Percentiles rank a stretch among this genome's conserved stretches.
Evolutionary conservation across 1,140 invertebrate genomes (phyloP).

Genomic region (Drosophila obscura): DNA sequence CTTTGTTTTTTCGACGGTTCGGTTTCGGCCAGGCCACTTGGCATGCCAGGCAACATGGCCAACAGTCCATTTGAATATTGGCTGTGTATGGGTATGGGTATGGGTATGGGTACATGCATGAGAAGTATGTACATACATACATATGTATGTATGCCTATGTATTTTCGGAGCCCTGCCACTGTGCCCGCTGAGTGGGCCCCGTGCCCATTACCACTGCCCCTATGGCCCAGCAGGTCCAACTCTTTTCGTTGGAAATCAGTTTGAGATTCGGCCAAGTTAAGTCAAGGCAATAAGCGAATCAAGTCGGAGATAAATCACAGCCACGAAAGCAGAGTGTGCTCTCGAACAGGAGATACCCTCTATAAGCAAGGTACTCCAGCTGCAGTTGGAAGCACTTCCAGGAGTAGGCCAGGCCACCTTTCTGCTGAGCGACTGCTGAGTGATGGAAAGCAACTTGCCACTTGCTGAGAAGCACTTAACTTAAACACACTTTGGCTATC

Average conservation of each 20-base stretch:
- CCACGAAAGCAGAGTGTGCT: slow-evolving; percentile 24
- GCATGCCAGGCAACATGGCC: slow-evolving; percentile 56
- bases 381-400: too few relatives aligned
- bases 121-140: not conserved
- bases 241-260: slow-evolving; percentile 13
- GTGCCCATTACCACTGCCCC: slow-evolving; percentile 1
- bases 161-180: not conserved
- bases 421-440: too few relatives aligned
- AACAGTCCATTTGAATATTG: slow-evolving; percentile 71
- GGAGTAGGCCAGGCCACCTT: too few relatives aligned
- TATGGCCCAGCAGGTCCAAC: slow-evolving; percentile 14
- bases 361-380: not conserved
- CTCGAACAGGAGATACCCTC: slow-evolving; percentile 14
- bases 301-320: slow-evolving; percentile 35
- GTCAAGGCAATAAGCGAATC: slow-evolving; percentile 46
- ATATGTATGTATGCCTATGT: slow-evolving; percentile 5
- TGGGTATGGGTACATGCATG: too few relatives aligned
- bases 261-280: slow-evolving; percentile 35
- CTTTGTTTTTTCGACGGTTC: slow-evolving; percentile 35
- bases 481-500: too few relatives aligned
- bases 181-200: not conserved
- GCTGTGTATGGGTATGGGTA: not conserved
- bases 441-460: too few relatives aligned
- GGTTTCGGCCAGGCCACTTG: slow-evolving; percentile 54
- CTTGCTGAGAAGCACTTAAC: too few relatives aligned